Percentiles rank a stretch among this genome's conserved stretches.
phyloP scores from a whole-genome alignment of 2,797 vertebrate species.

The Alosa sapidissima region DNA sequence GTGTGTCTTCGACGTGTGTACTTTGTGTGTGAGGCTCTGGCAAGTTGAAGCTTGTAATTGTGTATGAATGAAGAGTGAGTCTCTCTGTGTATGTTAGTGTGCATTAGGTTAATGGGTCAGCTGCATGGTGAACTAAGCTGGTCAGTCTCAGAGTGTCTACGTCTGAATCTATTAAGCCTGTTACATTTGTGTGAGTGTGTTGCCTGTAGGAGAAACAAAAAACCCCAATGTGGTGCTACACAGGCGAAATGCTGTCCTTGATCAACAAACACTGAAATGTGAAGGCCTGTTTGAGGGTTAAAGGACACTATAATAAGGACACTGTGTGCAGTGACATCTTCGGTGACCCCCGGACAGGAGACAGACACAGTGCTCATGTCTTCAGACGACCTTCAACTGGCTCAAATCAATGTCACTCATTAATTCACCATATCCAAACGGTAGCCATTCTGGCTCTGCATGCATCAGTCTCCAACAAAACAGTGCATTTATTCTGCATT shows the following conservation, averaged over 20 bases:
- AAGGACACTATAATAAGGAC: conserved; percentile 61
- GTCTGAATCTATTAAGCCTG: background rate
- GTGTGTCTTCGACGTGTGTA: background rate
- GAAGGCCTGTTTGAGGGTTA: conserved; percentile 68
- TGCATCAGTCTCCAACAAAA: conserved; percentile 9
- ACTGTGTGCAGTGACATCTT: conserved; percentile 63
- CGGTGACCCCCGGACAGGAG: conserved; percentile 50
- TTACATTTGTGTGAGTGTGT: background rate
- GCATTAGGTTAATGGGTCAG: conserved; percentile 74
- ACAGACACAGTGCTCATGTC: conserved; percentile 13
- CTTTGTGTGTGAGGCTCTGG: conserved; percentile 39
- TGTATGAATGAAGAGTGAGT: conserved; percentile 2
- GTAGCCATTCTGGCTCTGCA: background rate
- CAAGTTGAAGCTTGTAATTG: conserved; percentile 6
- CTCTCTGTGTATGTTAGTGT: conserved; percentile 64
- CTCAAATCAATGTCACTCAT: background rate
- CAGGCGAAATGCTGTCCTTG: conserved; percentile 52
- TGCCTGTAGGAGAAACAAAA: conserved; percentile 36
- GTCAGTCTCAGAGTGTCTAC: conserved; percentile 40
- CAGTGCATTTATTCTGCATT: conserved; percentile 4
- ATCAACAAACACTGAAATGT: conserved; percentile 65
- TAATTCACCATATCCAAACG: conserved; percentile 10
- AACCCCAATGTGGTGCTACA: background rate
- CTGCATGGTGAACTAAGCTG: conserved; percentile 55
- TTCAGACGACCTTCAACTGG: background rate